These are phyloP conservation scores for Pangasius macronema DNA, from an alignment of 2,797 vertebrate species.

Conservation along the genomic window DNA sequence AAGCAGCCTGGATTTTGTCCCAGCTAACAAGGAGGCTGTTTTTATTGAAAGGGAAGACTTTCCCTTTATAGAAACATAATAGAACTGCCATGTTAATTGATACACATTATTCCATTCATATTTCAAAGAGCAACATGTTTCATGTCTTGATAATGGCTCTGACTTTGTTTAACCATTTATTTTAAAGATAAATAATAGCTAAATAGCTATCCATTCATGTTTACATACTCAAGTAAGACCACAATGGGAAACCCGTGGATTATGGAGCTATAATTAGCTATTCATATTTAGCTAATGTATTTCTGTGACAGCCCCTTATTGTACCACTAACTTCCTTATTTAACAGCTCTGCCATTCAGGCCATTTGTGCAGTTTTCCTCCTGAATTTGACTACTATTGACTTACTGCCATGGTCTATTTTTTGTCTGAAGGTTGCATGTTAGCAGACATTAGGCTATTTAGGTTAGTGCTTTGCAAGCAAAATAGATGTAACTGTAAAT, in stretches of 20 bases:
- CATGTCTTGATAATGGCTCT: not conserved
- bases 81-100: not conserved
- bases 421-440: not conserved
- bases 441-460: not conserved
- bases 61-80: no score
- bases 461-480: not conserved
- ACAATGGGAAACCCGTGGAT: not conserved
- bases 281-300: not conserved
- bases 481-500: not conserved
- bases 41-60: not conserved
- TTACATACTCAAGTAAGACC: not conserved
- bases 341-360: not conserved
- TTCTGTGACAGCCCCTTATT: not conserved
- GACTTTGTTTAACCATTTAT: not conserved
- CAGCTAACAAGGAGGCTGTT: not conserved
- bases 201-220: not conserved
- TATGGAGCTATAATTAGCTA: not conserved
- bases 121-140: not conserved
- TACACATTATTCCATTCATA: not conserved
- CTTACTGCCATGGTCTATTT: not conserved
- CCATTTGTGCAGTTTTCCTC: not conserved
- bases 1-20: not conserved
- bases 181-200: not conserved
- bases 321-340: not conserved
- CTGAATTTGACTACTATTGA: not conserved